Percentiles rank a stretch among this genome's conserved stretches.
Evolutionary conservation across 2,113 vertebrate genomes (phyloP).

Genomic region (Aspiorhynchus laticeps): DNA sequence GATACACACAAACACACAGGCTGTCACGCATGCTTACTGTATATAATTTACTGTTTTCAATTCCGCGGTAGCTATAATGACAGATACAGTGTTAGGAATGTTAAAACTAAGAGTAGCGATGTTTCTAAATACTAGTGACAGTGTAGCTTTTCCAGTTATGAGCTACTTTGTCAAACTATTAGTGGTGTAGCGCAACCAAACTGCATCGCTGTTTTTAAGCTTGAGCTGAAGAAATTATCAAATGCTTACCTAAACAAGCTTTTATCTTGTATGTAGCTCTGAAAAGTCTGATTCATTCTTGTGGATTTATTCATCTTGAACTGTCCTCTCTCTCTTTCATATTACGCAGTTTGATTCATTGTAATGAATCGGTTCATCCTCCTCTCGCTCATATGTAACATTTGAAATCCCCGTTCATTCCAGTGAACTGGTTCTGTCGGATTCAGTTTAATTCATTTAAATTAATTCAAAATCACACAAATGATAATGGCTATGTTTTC

Average conservation of each 20-base stretch:
- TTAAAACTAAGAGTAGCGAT: background rate
- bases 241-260: background rate
- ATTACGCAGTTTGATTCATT: background rate
- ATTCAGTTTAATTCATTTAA: background rate
- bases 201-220: background rate
- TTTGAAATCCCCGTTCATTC: background rate
- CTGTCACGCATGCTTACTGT: background rate
- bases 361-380: background rate
- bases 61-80: background rate
- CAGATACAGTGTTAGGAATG: background rate
- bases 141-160: background rate
- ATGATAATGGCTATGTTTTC: background rate
- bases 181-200: background rate
- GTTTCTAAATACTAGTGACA: background rate
- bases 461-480: background rate
- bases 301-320: background rate
- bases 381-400: background rate
- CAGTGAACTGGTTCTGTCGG: background rate
- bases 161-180: background rate
- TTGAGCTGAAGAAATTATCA: background rate
- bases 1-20: constrained; percentile 7
- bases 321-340: background rate
- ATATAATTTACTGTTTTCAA: background rate
- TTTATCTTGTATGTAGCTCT: background rate
- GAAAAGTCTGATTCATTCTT: background rate